phyloP scores from a whole-genome alignment of 1,140 invertebrate genomes.

The Prorops nasuta region DNA sequence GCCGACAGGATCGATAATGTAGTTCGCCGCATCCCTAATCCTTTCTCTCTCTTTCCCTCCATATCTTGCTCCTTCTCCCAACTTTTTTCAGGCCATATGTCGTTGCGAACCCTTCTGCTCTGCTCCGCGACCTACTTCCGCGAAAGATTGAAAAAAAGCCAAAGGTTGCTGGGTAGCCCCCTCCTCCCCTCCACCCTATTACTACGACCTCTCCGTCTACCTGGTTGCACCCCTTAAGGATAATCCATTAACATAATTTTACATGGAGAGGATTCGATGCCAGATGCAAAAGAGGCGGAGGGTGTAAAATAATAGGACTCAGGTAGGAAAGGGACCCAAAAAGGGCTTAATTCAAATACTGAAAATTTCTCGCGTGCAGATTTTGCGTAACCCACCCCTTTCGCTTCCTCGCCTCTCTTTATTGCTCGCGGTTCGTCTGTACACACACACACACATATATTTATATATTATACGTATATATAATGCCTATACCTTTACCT shows the following conservation, averaged over 20 bases:
- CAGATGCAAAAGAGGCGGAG: slow-evolving; percentile 55
- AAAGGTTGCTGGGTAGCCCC: too few relatives aligned
- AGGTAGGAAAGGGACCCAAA: slow-evolving; percentile 22
- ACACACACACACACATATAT: too few relatives aligned
- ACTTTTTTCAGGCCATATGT: slow-evolving; percentile 36
- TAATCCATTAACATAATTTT: slow-evolving; percentile 61
- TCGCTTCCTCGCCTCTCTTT: slow-evolving; percentile 13
- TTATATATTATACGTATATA: too few relatives aligned
- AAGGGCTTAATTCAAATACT: slow-evolving; percentile 57
- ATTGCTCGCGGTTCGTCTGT: slow-evolving; percentile 2
- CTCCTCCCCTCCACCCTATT: too few relatives aligned
- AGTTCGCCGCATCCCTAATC: slow-evolving; percentile 55
- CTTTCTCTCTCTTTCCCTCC: slow-evolving; percentile 57
- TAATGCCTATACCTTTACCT: too few relatives aligned
- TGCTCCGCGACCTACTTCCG: slow-evolving; percentile 33
- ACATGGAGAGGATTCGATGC: slow-evolving; percentile 47
- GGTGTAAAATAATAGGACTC: slow-evolving; percentile 43
- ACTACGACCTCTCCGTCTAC: too few relatives aligned
- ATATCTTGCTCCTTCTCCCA: slow-evolving; percentile 45
- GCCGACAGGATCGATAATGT: slow-evolving; percentile 43
- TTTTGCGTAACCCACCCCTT: slow-evolving; percentile 36
- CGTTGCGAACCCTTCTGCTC: slow-evolving; percentile 15
- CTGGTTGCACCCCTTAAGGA: slow-evolving; percentile 35
- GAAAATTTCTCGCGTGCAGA: slow-evolving; percentile 41
- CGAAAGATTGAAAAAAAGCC: slow-evolving; percentile 9